Base-by-base conservation (phyloP, 2,888 invertebrate species). In the Rhagium mordax region DNA sequence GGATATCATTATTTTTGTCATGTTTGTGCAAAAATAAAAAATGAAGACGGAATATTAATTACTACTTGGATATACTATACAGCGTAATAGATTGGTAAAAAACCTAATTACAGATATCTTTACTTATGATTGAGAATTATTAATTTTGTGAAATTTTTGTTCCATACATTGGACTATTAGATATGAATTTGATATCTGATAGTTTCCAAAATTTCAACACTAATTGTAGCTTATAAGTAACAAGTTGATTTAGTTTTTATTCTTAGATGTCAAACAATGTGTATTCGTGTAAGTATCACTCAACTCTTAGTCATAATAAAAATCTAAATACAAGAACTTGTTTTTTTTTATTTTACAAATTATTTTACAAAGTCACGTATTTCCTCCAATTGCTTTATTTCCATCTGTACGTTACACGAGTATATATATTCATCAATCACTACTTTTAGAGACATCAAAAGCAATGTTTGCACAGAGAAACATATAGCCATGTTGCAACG, bases 1-100 rank as follows among this genome's bases (percentile, higher is more conserved):
- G 18, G 51, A 51, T 20, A 51, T 47, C 47, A 47, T 16, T 51
- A 51, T 16, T 51, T 51, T 8, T 33, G n/a, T 41, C 41, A n/a
- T n/a, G 49, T 24, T 55, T 60, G 59, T 69, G 53, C 21, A 27
- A 57, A 27, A n/a, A 57, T 24, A 18, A 59, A 59, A 59, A 48
- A 21, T 61, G n/a, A 41, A 47, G 61, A 4, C 61, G 47, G 21
- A 60, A 41, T n/a, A 48, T 2, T 10, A 41, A 41, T 13, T 41
- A n/a, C 4, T 33, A 13, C 33, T 33, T 33, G 33, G 33, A 13
- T 33, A 10, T n/a, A 41, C 41, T 24, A 24, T 24, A 6, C 3
- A 24, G 3, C 6, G 24, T 24, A 41, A 41, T 41, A 41, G 41
- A 41, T 41, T 41, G n/a, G 41, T n/a, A 41, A 41, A 41, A 13